phyloP scores from a whole-genome alignment of 2,113 vertebrate species.

The Micronycteris hirsuta region DNA sequence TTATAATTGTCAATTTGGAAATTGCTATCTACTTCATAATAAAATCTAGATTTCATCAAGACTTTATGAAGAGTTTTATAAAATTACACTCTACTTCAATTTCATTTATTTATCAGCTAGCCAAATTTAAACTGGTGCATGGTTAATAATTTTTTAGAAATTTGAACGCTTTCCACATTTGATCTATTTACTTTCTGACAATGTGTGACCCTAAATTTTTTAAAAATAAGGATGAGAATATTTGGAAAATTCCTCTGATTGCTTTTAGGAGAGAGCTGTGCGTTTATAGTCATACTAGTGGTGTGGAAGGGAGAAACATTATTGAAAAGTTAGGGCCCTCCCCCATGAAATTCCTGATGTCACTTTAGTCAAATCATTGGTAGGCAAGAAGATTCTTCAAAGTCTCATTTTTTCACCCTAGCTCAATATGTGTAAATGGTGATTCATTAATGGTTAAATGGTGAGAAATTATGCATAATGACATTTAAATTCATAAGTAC shows the following conservation, averaged over 20 bases:
- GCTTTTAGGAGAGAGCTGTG: not conserved
- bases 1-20: conserved; percentile 35
- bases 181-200: conserved; percentile 28
- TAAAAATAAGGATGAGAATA: not conserved
- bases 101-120: not conserved
- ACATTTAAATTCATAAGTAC: not conserved
- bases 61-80: conserved; percentile 21
- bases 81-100: not conserved
- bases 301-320: not conserved
- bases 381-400: not conserved
- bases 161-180: conserved; percentile 37
- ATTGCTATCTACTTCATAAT: not conserved
- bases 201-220: not conserved
- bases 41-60: conserved; percentile 46
- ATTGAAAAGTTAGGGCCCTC: not conserved
- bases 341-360: not conserved
- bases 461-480: conserved; percentile 1
- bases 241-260: not conserved
- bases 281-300: not conserved
- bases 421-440: not conserved
- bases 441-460: not conserved
- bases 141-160: conserved; percentile 32
- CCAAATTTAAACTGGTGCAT: not conserved
- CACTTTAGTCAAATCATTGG: not conserved
- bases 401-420: conserved; percentile 13